A percentile compares a stretch with the other conserved stretches of the same genome.
phyloP scores from a whole-genome alignment of 2,113 vertebrate species.

The Crocuta crocuta region DNA sequence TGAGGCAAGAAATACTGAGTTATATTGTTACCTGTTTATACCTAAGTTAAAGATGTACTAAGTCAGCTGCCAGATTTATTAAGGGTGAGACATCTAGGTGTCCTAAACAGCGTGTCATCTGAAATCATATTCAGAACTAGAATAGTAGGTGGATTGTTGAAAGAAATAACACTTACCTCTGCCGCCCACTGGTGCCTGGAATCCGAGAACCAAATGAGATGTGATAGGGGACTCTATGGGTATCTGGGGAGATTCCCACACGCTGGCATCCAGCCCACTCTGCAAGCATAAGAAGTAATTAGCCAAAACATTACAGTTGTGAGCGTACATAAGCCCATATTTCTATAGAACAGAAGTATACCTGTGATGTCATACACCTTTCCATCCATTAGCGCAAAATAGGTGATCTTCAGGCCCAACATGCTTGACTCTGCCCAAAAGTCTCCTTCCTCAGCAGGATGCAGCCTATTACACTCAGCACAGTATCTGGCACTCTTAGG shows the following conservation, averaged over 20 bases:
- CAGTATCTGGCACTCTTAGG: slow-evolving; percentile 93
- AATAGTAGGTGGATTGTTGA: background rate
- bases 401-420: slow-evolving; percentile 96
- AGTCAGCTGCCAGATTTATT: slow-evolving; percentile 45
- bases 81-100: background rate
- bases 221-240: slow-evolving; percentile 96
- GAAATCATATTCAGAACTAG: slow-evolving; percentile 46
- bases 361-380: slow-evolving; percentile 97
- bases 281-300: slow-evolving; percentile 79
- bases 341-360: slow-evolving; percentile 72
- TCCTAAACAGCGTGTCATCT: slow-evolving; percentile 19
- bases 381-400: slow-evolving; percentile 95
- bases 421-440: slow-evolving; percentile 98
- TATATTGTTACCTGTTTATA: background rate
- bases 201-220: slow-evolving; percentile 95
- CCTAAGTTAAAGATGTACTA: background rate
- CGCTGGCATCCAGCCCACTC: slow-evolving; percentile 97
- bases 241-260: slow-evolving; percentile 95
- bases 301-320: slow-evolving; percentile 38
- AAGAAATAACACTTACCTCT: slow-evolving; percentile 87
- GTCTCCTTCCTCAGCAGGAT: slow-evolving; percentile 95
- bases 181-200: slow-evolving; percentile 86
- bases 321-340: background rate
- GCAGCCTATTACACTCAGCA: slow-evolving; percentile 91
- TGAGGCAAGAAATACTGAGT: background rate